Evolutionary conservation across 2,797 vertebrate genomes (phyloP), one percentile per base, ranked within the genome.

Genomic region (Acipenser oxyrinchus): DNA sequence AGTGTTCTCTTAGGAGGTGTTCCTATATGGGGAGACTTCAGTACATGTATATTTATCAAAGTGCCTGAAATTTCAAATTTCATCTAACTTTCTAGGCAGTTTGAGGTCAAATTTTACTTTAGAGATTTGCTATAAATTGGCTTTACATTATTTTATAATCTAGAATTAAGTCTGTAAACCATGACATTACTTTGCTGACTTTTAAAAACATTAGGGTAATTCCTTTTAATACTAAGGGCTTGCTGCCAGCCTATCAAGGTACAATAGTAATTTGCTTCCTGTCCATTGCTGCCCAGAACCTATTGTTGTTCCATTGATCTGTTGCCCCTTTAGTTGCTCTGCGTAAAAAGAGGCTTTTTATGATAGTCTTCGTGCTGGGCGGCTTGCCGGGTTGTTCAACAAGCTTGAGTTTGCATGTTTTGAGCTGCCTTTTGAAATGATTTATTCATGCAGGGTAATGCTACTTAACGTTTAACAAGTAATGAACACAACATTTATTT

Each of bases 381-480:
- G 83, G 79, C 79, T 86, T 37, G 23, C 23, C 2, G 23, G 23
- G 23, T 37, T 62, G 69, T 86, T 78, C 85, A 81, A 82, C 81
- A 79, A 79, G 75, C 72, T 68, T 66, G 69, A 80, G 81, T 6
- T 3, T 80, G 73, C 78, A 70, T 73, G 74, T 83, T 82, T 74
- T 83, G 75, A 84, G 76, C 81, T 84, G 81, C 81, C 85, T 78
- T 73, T 50, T 80, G 58, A 53, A 86, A 82, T 87, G 82, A 88
- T 89, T 87, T 89, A 87, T 87, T 88, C 83, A 84, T 83, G 73
- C 78, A 84, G 76, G 80, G 76, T 37, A 87, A 83, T 86, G 75
- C 84, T 87, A 71, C 84, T 88, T 89, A 87, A 86, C 83, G 86
- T 89, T 87, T 86, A 89, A 84, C 84, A 89, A 87, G 87, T 90